Evolutionary conservation across 2,888 invertebrate genomes (phyloP), one percentile per base, ranked within the genome.

Genomic region (Trachelus tabidus): DNA sequence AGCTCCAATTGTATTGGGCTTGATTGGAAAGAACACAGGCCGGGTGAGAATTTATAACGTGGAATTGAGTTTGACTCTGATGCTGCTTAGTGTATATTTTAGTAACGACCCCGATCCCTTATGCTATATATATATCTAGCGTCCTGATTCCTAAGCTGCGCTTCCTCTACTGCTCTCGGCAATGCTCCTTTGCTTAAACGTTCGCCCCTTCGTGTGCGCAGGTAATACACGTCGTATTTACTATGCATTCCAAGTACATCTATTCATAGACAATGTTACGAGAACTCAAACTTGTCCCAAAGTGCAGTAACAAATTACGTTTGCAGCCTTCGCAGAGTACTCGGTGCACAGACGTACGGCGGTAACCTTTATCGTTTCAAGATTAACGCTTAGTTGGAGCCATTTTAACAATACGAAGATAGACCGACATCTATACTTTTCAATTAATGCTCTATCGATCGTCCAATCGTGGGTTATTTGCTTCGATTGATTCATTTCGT

Each of bases 31-130:
- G 34, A 31, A 68, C 73, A 73, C 75, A 75, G 23, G n/a, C 35
- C 56, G 35, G 69, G 68, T 31, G 37, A 78, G 73, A 73, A 86
- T 88, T 87, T 87, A 85, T 87, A 89, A 86, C 83, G 85, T 85
- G 84, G 86, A 89, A 88, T 88, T 85, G 87, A 85, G 86, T 85
- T 88, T 88, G 87, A 85, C 87, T 82, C 84, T 85, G 87, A 86
- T 87, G 84, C 83, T 82, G 87, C 90, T 90, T 89, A 84, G 88
- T 84, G 89, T 91, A 90, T 91, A 91, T 91, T 91, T 91, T 91
- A 87, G 91, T 91, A 91, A 85, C 91, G 91, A 91, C 91, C 91
- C 90, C 91, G 88, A 90, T 91, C 88, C 85, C 88, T 87, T 87
- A 71, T 82, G 86, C 89, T 90, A 90, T 90, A 90, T 90, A 90